phyloP scores from a whole-genome alignment of 2,113 vertebrate genomes.

The Gasterosteus aculeatus region DNA sequence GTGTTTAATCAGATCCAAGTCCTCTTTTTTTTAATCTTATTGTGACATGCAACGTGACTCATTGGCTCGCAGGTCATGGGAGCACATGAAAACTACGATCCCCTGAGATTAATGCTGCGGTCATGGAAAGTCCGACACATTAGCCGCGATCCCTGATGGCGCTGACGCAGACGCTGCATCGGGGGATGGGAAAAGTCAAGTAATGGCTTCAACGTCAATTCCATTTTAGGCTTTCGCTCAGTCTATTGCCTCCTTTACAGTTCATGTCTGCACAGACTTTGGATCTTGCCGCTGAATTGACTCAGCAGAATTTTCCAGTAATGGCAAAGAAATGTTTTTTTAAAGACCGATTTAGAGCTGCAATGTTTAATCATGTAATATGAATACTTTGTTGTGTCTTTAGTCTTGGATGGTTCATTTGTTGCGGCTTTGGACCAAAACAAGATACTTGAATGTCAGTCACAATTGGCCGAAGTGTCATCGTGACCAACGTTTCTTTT shows the following conservation, averaged over 20 bases:
- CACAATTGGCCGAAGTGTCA: not conserved
- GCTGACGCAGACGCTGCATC: conserved; percentile 51
- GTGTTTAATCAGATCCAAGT: conserved; percentile 1
- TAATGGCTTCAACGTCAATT: not conserved
- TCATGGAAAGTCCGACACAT: conserved; percentile 71
- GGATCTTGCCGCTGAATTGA: not conserved
- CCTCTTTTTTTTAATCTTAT: not conserved
- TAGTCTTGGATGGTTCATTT: not conserved
- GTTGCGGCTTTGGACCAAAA: not conserved
- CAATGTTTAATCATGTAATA: not conserved
- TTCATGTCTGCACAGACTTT: not conserved
- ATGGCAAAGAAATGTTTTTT: not conserved
- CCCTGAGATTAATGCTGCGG: conserved; percentile 53
- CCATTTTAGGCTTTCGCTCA: conserved; percentile 7
- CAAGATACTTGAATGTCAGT: not conserved
- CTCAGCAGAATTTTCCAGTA: not conserved
- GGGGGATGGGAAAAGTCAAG: conserved; percentile 41
- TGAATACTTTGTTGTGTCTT: not conserved
- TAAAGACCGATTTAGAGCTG: not conserved
- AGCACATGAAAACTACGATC: conserved; percentile 44
- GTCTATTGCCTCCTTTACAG: not conserved
- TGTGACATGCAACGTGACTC: conserved; percentile 1
- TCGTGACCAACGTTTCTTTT: not conserved
- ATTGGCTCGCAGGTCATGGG: conserved; percentile 52
- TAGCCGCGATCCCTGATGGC: conserved; percentile 58